Percentiles rank a stretch among this genome's conserved stretches.
Conservation (phyloP, 2,797 vertebrate species). For the Alcedo atthis region DNA sequence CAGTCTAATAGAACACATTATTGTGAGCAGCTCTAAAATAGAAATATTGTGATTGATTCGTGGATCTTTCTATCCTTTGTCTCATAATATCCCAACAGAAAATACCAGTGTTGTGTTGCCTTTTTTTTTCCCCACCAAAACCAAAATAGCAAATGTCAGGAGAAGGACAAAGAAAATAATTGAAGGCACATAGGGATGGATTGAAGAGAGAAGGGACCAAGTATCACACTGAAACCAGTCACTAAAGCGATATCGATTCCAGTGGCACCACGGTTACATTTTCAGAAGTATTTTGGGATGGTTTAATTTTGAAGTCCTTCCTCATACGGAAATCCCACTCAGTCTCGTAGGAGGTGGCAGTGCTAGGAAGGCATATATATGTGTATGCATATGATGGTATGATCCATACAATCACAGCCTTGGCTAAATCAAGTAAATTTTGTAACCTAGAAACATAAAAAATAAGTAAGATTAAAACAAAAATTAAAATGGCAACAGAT, state of each 20-base stretch:
- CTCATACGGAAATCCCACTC: constrained; percentile 62
- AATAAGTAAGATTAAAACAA: constrained; percentile 32
- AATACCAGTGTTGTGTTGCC: constrained; percentile 20
- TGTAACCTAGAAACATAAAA: constrained; percentile 67
- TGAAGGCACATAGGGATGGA: not conserved
- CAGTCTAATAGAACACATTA: not conserved
- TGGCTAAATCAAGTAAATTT: constrained; percentile 61
- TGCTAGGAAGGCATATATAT: constrained; percentile 67
- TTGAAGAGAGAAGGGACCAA: not conserved
- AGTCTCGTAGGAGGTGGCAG: constrained; percentile 58
- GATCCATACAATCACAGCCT: constrained; percentile 55
- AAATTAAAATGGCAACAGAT: constrained; percentile 44
- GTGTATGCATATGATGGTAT: constrained; percentile 61
- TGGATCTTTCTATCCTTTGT: not conserved
- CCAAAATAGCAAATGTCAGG: constrained; percentile 44
- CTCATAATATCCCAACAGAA: not conserved
- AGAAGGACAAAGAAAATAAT: constrained; percentile 29
- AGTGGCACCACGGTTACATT: constrained; percentile 7
- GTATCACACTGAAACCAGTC: not conserved
- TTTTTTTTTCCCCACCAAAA: not conserved
- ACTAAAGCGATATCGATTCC: not conserved
- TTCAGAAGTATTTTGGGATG: constrained; percentile 41
- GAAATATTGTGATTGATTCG: not conserved
- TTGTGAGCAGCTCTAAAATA: not conserved
- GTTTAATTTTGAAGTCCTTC: constrained; percentile 56